These are phyloP conservation scores for Patiria pectinifera DNA, from an alignment of 53 echinoderm and acorn worm genomes.

Conservation along the genomic window DNA sequence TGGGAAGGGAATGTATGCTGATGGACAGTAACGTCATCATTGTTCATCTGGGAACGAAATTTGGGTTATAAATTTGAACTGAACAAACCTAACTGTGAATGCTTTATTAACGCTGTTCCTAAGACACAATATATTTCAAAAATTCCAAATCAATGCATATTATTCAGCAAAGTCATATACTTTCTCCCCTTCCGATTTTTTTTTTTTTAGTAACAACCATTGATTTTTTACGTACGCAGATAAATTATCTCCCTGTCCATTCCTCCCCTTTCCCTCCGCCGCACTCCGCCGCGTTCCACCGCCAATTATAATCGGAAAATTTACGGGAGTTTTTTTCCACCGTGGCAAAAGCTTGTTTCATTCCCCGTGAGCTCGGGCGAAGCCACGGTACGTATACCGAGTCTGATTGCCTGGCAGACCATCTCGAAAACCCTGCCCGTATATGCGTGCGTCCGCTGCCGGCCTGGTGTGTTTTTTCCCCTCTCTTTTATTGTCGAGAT, in stretches of 20 bases:
- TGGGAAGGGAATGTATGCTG: too few relatives aligned
- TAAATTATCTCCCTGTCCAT: neutral
- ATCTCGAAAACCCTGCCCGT: neutral
- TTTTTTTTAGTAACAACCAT: neutral
- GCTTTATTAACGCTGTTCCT: neutral
- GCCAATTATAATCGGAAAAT: constrained; percentile 11
- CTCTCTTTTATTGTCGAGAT: neutral
- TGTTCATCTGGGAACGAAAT: too few relatives aligned
- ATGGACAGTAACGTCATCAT: too few relatives aligned
- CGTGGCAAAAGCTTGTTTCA: neutral
- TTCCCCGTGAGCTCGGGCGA: neutral
- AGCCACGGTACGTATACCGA: neutral
- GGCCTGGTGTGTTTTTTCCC: neutral
- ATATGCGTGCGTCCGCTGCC: neutral
- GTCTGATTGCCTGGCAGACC: neutral
- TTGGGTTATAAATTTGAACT: too few relatives aligned
- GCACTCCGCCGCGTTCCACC: neutral
- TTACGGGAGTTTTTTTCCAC: neutral
- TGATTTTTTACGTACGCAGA: neutral
- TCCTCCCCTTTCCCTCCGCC: neutral
- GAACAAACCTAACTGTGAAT: neutral
- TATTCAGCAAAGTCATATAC: neutral
- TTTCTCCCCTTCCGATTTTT: neutral
- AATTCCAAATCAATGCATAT: neutral
- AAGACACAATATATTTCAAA: neutral